Base-by-base conservation (phyloP, 2,888 invertebrate species). In the Serrognathus titanus region DNA sequence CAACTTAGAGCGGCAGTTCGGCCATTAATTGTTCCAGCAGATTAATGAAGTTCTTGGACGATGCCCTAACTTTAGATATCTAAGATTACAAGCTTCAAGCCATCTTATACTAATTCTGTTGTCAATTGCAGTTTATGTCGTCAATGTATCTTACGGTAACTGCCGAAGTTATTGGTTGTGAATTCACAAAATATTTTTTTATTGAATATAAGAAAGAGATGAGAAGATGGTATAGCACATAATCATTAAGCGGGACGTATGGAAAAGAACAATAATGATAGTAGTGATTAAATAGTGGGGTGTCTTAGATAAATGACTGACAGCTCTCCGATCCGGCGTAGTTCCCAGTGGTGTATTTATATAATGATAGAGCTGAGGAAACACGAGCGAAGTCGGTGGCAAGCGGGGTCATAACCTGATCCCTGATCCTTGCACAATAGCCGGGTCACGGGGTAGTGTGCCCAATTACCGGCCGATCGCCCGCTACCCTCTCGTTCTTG, bases 261-360 rank as follows among this genome's bases (percentile, higher is more conserved):
- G 51, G 40, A 51, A 45, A 53, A 48, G 53, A 48, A 62, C 69
- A 72, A 72, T 76, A 76, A 76, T 75, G 75, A 75, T 75, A 72
- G 74, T 71, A 69, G 73, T 73, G 76, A 75, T 75, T 75, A 75
- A 75, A 74, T 73, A 69, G 71, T 69, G 71, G 75, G 75, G 75
- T 75, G 73, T 75, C 74, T 75, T 73, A 72, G 75, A 76, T 75
- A 75, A 75, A 76, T 76, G 76, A 76, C 72, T 75, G 75, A 76
- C 76, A 75, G 75, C 67, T 69, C 67, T 67, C 71, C 62, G 67
- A 62, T 57, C 58, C 56, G 66, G 67, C 55, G 59, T 66, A 67
- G 67, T 67, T 75, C 76, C 76, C 75, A 73, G 66, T 72, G 76
- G 76, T 75, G 75, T 75, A 76, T 75, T 76, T 76, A 76, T 75